Conservation (phyloP, 2,888 invertebrate species). For the Timema podura region DNA sequence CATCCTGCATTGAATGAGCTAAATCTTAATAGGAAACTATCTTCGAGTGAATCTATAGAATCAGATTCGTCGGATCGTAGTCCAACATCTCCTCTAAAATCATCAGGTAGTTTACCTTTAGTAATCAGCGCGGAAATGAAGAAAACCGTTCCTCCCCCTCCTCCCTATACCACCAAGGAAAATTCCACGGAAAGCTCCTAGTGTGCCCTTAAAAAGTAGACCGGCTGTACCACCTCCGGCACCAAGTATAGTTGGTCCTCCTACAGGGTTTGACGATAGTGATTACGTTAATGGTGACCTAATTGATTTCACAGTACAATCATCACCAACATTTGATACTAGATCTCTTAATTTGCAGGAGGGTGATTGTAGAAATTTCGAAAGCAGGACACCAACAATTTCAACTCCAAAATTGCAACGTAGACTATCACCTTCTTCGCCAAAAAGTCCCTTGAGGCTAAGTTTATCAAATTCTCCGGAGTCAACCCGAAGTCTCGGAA, state of each 20-base stretch:
- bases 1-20: no score
- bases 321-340: no score
- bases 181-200: conserved; percentile 29
- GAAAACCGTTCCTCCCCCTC: conserved; percentile 57
- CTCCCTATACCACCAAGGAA: conserved; percentile 75
- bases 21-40: no score
- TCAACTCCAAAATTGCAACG: conserved; percentile 12
- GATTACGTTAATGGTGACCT: conserved; percentile 21
- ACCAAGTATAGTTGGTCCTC: conserved; percentile 28
- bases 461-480: conserved; percentile 24
- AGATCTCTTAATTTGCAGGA: no score
- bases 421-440: conserved; percentile 1
- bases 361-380: no score
- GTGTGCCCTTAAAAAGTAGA: conserved; percentile 21
- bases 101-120: no score
- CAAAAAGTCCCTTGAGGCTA: conserved; percentile 15
- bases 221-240: no score
- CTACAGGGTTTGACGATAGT: conserved; percentile 32
- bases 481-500: conserved; percentile 17
- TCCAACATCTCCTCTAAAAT: conserved; percentile 21
- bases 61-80: background rate
- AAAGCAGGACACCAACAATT: no score
- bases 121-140: conserved; percentile 35
- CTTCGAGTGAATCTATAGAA: no score
- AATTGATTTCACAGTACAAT: no score